These are phyloP conservation scores for Rhagoletis pomonella DNA, from an alignment of 1,140 invertebrate species.

Conservation along the genomic window DNA sequence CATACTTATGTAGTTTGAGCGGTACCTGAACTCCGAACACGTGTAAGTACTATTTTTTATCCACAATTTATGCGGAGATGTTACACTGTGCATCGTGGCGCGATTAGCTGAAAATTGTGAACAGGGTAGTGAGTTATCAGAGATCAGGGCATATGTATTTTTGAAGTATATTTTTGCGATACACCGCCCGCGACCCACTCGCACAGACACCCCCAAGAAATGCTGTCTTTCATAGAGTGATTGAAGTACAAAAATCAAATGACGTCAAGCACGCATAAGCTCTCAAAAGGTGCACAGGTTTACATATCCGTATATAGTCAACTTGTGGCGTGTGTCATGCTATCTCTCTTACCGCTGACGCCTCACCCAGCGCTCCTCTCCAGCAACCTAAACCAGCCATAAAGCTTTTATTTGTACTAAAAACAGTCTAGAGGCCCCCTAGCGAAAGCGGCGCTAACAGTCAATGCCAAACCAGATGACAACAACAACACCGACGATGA, in stretches of 20 bases:
- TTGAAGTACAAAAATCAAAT: too few species aligned
- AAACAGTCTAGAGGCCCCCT: neutral
- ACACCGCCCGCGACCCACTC: neutral
- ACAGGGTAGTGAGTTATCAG: neutral
- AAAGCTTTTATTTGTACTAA: neutral
- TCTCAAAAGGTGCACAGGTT: too few species aligned
- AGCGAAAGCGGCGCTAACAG: constrained; percentile 7
- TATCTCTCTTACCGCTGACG: neutral
- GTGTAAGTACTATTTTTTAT: too few species aligned
- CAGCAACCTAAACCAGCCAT: neutral
- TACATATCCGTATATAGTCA: too few species aligned
- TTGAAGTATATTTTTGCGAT: neutral
- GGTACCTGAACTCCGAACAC: too few species aligned
- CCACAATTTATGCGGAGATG: too few species aligned
- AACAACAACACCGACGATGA: neutral
- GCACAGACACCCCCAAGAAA: neutral
- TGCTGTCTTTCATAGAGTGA: too few species aligned
- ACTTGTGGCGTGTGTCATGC: neutral
- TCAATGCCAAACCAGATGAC: neutral
- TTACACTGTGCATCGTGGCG: neutral
- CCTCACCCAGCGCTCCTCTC: neutral
- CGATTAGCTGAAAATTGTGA: neutral
- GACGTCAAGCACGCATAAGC: too few species aligned
- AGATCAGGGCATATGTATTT: neutral
- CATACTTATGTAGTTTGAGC: too few species aligned